Conservation (phyloP, 1,140 invertebrate genomes). For the Solenopsis invicta region DNA sequence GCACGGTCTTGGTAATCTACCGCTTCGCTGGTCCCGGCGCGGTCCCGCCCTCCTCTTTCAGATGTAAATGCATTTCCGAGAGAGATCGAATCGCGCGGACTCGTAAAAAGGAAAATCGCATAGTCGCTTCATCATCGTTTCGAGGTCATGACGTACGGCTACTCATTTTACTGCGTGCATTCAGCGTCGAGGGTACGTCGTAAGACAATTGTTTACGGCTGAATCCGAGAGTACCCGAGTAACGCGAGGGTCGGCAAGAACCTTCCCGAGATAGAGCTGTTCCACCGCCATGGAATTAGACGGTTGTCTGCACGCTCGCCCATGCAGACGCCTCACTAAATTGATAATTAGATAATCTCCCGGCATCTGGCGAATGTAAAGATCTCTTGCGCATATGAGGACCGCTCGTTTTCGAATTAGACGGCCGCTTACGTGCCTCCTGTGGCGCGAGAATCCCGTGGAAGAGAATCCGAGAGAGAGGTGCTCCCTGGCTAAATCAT, state of each 20-base stretch:
- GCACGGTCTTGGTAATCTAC: constrained; percentile 27
- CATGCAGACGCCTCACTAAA: constrained; percentile 21
- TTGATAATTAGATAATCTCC: constrained; percentile 53
- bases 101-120: constrained; percentile 40
- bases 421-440: constrained; percentile 8
- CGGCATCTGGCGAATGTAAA: constrained; percentile 49
- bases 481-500: constrained; percentile 34
- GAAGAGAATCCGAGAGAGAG: constrained; percentile 10
- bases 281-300: not conserved
- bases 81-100: constrained; percentile 39
- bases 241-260: not conserved
- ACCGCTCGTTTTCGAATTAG: constrained; percentile 56
- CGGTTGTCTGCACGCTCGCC: constrained; percentile 9
- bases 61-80: constrained; percentile 54
- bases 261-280: not conserved
- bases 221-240: not conserved
- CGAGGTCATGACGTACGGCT: constrained; percentile 7
- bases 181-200: not conserved
- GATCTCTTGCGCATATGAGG: constrained; percentile 1
- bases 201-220: constrained; percentile 12
- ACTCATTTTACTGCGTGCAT: not conserved
- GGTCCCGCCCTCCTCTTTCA: constrained; percentile 48
- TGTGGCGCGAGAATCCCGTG: constrained; percentile 11
- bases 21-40: constrained; percentile 17
- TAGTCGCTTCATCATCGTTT: constrained; percentile 43